Evolutionary conservation across 92 coral and sea anemone genomes (phyloP), one percentile per base, ranked within the genome.

Genomic region (Bergia sp.): DNA sequence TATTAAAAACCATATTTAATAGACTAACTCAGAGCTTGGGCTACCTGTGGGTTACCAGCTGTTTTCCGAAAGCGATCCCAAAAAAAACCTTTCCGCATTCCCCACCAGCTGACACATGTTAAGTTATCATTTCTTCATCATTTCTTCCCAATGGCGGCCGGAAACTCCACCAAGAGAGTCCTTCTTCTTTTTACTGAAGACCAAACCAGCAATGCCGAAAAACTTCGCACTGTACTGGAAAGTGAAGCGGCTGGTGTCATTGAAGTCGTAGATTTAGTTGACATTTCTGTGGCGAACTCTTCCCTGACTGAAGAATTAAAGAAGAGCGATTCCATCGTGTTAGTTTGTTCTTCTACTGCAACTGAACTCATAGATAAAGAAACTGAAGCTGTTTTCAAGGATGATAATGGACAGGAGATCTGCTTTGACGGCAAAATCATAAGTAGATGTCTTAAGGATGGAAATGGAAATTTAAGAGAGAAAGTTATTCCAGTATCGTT

Each of bases 151-250:
- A 92, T 92, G 94, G 94, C 94, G 89, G 85, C 88, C 82, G 79
- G 89, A 42, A 80, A 85, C 45, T 74, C 77, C 20, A 50, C 93
- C 69, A 94, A 94, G 88, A 93, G 90, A 55, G 92, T 81, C 20
- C 71, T 94, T 47, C 93, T 94, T 10, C 93, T 94, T n/a, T 94
- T 86, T 77, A 93, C 92, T 20, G 86, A 94, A 71, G 95, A 94
- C 41, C 93, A 93, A 74, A 89, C 82, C 37, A 87, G 81, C 76
- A 91, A 90, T 73, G 89, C 93, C 16, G 93, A 91, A 57, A 92
- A 92, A 73, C 88, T 94, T 10, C 91, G 95, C 8, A 92, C 95
- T 8, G 97, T 94, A 13, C 88, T 94, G 18, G 95, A 94, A 81
- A 89, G 93, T 81, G 94, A 92, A 55, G 89, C 95, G 1, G 50